Base-by-base conservation (phyloP, 2,113 vertebrate genomes). In the Corythaeola cristata region DNA sequence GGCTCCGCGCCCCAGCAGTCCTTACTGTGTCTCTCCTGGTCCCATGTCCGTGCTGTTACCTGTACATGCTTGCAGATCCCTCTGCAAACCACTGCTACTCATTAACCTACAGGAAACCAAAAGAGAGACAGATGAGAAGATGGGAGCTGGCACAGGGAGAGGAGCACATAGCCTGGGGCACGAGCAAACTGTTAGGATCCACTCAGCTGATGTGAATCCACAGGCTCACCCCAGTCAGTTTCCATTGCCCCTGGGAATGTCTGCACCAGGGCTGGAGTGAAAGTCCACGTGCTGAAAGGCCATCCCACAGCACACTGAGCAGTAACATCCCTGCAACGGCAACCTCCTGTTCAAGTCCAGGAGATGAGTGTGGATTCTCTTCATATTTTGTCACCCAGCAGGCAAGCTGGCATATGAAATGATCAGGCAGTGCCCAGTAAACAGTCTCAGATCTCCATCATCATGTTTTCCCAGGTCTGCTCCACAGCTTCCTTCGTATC, bases 281-380 rank as follows among this genome's bases (percentile, higher is more conserved):
- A 20, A 32, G 66, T 21, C 60, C 4, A 0, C 3, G 2, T 8
- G 30, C 47, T 53, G 33, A 3, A 3, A 13, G 5, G 50, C 30
- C 83, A 49, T 23, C n/a, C 58, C n/a, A 50, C 56, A 33, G n/a
- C 56, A 37, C 0, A 0, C 30, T 15, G 41, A 86, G 84, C 18
- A 32, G 11, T 9, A 55, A 45, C 30, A 35, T 15, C 56, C 10
- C 79, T 6, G 8, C 68, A 47, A 6, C 21, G 60, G 52, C 56
- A 78, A 35, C 56, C 84, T 85, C 47, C 73, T 39, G 35, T 15
- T 41, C 1, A 0, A 84, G 55, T 23, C 16, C 35, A 56, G 32
- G 23, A 30, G 9, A 64, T 5, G 28, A 6, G 3, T 2, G 1
- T 6, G 24, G 44, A 72, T 35, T 53, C 32, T 53, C 27, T 68